Evolutionary conservation across 2,888 invertebrate species (phyloP), one percentile per base, ranked within the genome.

Genomic region (Drosophila maculinotata): DNA sequence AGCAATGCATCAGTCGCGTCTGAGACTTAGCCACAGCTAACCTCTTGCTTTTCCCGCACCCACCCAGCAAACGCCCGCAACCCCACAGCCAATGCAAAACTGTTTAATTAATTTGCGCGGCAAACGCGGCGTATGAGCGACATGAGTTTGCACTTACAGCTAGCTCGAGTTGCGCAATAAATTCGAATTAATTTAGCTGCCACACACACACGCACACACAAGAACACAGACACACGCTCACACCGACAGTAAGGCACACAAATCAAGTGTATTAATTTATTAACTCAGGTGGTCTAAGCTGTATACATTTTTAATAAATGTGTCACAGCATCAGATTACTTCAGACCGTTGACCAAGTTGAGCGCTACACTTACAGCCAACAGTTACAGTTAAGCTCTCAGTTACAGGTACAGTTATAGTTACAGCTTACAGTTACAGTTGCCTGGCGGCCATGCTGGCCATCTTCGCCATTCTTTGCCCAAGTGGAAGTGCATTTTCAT

Each of bases 161-260:
- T 10, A 8, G 38, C 52, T 49, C 30, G 35, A 48, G 41, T 49
- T 62, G 36, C 57, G 71, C 77, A 71, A 82, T 84, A 82, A 79
- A 82, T 82, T 79, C 79, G 54, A 82, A 87, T 84, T 84, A 87
- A 82, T 76, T 83, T 76, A 44, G 66, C 57, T 53, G 69, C 53
- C 39, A 28, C 38, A 20, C 15, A 25, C 12, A 14, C 8, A 38
- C 23, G 31, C 12, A 53, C 28, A 42, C 36, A 62, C 5, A 69
- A 69, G 62, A 70, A 72, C 1, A 54, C 41, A 56, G 45, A 71
- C 71, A 68, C 6, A 15, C 23, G 15, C 14, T 20, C 25, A 45
- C 7, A 39, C 4, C 33, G n/a, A 17, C 12, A 28, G 15, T 10
- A 9, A 17, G 15, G 5, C 33, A 52, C 58, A 64, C 69, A 64